These are phyloP conservation scores for Apogon hyalosoma DNA, from an alignment of 2,797 vertebrate genomes.

Conservation along the genomic window DNA sequence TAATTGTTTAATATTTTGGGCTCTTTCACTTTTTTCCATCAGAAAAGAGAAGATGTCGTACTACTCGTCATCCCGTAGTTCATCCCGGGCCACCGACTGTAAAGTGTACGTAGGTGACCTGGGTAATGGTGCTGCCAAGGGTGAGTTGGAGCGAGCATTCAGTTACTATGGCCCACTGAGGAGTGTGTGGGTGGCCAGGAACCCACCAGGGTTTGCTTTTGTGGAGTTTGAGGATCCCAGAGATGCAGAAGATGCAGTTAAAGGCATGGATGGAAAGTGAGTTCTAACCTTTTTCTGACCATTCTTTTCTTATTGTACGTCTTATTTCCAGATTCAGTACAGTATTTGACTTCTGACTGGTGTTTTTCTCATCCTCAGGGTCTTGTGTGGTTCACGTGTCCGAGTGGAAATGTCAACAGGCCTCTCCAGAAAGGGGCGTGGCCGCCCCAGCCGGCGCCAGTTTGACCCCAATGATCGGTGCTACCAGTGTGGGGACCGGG, in stretches of 20 bases:
- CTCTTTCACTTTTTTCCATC: neutral
- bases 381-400: slow-evolving; percentile 87
- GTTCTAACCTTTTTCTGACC: slow-evolving; percentile 18
- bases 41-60: slow-evolving; percentile 77
- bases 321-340: no score
- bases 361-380: slow-evolving; percentile 53
- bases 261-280: slow-evolving; percentile 87
- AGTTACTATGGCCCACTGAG: slow-evolving; percentile 85
- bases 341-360: neutral
- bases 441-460: slow-evolving; percentile 85
- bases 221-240: slow-evolving; percentile 85
- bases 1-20: neutral
- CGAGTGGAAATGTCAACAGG: slow-evolving; percentile 88
- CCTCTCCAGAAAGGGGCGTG: slow-evolving; percentile 85
- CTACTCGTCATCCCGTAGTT: slow-evolving; percentile 81
- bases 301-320: neutral
- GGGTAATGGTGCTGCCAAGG: slow-evolving; percentile 84
- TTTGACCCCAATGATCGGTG: slow-evolving; percentile 88
- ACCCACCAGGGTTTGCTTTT: slow-evolving; percentile 85
- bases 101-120: slow-evolving; percentile 86
- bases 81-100: slow-evolving; percentile 81
- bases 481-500: slow-evolving; percentile 88
- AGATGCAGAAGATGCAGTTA: slow-evolving; percentile 85
- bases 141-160: slow-evolving; percentile 83
- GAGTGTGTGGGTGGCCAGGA: slow-evolving; percentile 86